Base-by-base conservation (phyloP, 2,888 invertebrate species). In the Sesia apiformis region DNA sequence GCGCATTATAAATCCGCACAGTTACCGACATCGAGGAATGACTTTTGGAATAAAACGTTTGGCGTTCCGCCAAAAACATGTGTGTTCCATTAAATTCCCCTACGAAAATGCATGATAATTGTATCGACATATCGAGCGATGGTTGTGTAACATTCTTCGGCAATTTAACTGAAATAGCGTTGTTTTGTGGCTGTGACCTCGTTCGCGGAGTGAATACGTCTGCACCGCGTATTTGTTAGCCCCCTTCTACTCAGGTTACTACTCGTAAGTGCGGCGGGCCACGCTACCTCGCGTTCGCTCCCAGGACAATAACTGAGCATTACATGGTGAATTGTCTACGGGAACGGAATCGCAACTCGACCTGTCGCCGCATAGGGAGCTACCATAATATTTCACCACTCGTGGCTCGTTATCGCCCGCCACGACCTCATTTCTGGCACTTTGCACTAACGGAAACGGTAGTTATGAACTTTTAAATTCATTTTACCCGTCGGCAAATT, bases 351-450 rank as follows among this genome's bases (percentile, higher is more conserved):
- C 58, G 62, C 57, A 52, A 51, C 55, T 53, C 55, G 58, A 57
- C 59, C 61, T 56, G 63, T 60, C 55, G 60, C 57, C 59, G 43
- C 52, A 46, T 46, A 23, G 46, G 52, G 46, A 43, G 52, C 54
- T 54, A 53, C 56, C 56, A 59, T 59, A 56, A 56, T 59, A 63
- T 76, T 76, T 67, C 70, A 69, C 67, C 68, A 67, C 69, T 76
- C 68, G 66, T 74, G 64, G 74, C 80, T 85, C 81, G 79, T 85
- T 88, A 87, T 84, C 81, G 82, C 78, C 66, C 70, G 65, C 52
- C 70, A 63, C 74, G 84, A 72, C 85, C 86, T 76, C 80, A 72
- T 85, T 85, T 74, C 75, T 70, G 72, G 69, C 72, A 75, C 78
- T 83, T 76, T 70, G 72, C 63, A 72, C 76, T 78, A 77, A 78